phyloP scores from a whole-genome alignment of 2,797 vertebrate species.

The Melanogrammus aeglefinus region DNA sequence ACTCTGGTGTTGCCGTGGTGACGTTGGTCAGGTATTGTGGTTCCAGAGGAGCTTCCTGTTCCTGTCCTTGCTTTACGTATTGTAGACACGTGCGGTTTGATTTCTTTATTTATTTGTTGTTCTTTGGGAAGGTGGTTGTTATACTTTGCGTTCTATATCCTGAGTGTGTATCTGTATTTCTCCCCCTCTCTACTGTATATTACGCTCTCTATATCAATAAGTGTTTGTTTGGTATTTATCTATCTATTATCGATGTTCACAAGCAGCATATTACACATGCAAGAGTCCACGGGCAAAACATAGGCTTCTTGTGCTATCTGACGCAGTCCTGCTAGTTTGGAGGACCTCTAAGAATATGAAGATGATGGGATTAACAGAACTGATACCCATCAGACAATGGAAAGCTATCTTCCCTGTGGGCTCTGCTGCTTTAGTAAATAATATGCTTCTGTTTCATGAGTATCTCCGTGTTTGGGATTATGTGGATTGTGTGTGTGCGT shows the following conservation, averaged over 20 bases:
- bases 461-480: slow-evolving; percentile 56
- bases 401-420: slow-evolving; percentile 76
- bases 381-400: slow-evolving; percentile 35
- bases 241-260: slow-evolving; percentile 46
- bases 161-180: slow-evolving; percentile 51
- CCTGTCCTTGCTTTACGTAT: slow-evolving; percentile 67
- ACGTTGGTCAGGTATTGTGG: slow-evolving; percentile 70
- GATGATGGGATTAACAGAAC: slow-evolving; percentile 41
- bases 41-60: slow-evolving; percentile 44
- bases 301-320: slow-evolving; percentile 34
- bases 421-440: slow-evolving; percentile 70
- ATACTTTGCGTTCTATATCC: slow-evolving; percentile 34
- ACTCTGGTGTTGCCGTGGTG: slow-evolving; percentile 75
- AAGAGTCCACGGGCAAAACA: slow-evolving; percentile 80
- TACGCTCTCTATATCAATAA: slow-evolving; percentile 45
- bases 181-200: slow-evolving; percentile 6
- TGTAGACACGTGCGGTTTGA: slow-evolving; percentile 60
- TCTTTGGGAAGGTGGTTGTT: slow-evolving; percentile 23
- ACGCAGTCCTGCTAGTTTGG: slow-evolving; percentile 24
- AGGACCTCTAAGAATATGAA: slow-evolving; percentile 31
- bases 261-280: slow-evolving; percentile 69
- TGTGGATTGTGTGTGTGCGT: slow-evolving; percentile 25
- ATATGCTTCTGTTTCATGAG: slow-evolving; percentile 67
- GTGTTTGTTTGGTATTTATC: slow-evolving; percentile 62
- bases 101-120: slow-evolving; percentile 46